Evolutionary conservation across 2,797 vertebrate species (phyloP).

Genomic region (Helarctos malayanus): DNA sequence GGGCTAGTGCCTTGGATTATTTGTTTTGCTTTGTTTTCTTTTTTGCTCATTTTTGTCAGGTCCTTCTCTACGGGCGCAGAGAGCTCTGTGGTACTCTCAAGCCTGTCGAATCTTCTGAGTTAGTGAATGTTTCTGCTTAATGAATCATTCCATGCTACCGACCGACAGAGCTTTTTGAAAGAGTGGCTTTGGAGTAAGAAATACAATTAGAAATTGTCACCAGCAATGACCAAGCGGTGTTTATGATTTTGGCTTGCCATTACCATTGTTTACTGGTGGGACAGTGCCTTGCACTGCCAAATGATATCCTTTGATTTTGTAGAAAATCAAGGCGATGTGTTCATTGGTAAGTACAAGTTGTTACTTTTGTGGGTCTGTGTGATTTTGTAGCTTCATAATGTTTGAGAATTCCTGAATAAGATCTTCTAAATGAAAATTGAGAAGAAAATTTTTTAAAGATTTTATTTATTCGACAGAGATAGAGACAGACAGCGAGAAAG

Average conservation of each 20-base stretch:
- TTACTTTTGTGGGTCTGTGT: background rate
- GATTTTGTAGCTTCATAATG: background rate
- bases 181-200: background rate
- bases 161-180: background rate
- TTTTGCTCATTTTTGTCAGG: background rate
- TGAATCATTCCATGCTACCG: background rate
- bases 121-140: background rate
- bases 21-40: background rate
- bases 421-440: background rate
- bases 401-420: background rate
- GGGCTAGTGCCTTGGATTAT: background rate
- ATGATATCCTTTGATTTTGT: background rate
- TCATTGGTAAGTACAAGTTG: background rate
- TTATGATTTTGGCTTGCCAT: background rate
- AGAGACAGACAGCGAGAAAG: too few species aligned
- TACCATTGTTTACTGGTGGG: background rate
- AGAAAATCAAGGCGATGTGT: conserved; percentile 7
- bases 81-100: background rate
- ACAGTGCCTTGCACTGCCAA: background rate
- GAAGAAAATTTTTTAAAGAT: background rate
- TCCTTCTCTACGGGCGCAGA: background rate
- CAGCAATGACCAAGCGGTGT: background rate
- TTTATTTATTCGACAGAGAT: too few species aligned
- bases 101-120: background rate
- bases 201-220: background rate